phyloP scores from a whole-genome alignment of 2,888 invertebrate species.

The Serripes groenlandicus region DNA sequence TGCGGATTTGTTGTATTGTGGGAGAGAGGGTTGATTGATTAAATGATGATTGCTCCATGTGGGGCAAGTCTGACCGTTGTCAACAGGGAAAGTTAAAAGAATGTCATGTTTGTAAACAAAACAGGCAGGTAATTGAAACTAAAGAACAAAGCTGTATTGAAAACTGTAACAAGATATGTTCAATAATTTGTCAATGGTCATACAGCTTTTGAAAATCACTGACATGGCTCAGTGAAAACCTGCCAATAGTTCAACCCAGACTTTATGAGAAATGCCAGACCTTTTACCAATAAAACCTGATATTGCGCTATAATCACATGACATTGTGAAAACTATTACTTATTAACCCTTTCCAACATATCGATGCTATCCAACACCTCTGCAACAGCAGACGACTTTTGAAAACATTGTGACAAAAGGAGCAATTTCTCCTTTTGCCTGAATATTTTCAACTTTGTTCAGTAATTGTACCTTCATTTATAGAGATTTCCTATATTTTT shows the following conservation, averaged over 20 bases:
- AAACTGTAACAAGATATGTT: constrained; percentile 2
- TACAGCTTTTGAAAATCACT: constrained; percentile 6
- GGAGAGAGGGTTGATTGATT: neutral
- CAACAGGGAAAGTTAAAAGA: neutral
- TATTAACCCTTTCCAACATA: too few relatives aligned
- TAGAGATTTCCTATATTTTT: too few relatives aligned
- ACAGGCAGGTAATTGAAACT: neutral
- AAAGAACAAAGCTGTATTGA: constrained; percentile 12
- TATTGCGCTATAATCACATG: too few relatives aligned
- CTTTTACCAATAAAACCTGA: neutral
- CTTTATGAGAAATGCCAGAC: neutral
- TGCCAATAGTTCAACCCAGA: neutral
- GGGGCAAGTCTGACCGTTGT: too few relatives aligned
- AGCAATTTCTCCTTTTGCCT: neutral
- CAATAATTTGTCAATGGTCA: neutral
- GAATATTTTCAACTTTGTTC: neutral
- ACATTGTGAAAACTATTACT: too few relatives aligned
- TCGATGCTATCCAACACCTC: too few relatives aligned
- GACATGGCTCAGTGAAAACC: neutral
- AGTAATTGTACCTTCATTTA: too few relatives aligned
- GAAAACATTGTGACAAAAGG: neutral
- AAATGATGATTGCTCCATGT: neutral
- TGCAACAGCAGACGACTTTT: too few relatives aligned
- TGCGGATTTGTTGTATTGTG: neutral
- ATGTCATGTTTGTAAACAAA: neutral